phyloP scores from a whole-genome alignment of 2,113 vertebrate species.

The Passer domesticus region DNA sequence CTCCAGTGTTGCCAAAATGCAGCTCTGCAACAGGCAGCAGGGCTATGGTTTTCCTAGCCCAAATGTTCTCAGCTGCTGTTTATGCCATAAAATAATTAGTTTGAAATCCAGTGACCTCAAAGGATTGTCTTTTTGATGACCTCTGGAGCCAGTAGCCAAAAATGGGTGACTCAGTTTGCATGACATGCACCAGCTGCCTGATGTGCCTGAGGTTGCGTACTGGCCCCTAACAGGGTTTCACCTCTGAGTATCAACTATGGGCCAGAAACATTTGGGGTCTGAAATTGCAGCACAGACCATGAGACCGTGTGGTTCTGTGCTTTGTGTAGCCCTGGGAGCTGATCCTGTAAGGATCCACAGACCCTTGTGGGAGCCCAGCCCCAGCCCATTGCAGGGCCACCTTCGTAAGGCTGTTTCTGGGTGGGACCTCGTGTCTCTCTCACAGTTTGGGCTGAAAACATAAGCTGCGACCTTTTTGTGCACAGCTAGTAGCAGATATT shows the following conservation, averaged over 20 bases:
- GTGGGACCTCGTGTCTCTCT: not conserved
- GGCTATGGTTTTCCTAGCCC: not conserved
- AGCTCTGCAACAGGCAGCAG: not conserved
- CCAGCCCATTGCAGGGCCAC: not conserved
- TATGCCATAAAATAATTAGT: not conserved
- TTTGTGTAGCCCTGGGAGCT: not conserved
- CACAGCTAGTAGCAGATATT: not conserved
- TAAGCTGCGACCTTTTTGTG: not conserved
- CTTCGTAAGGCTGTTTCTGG: not conserved
- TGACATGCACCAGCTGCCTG: not conserved
- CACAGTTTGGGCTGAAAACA: not conserved
- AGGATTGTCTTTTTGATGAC: not conserved
- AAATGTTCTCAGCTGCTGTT: not conserved
- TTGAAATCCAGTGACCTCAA: not conserved
- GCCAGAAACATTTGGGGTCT: not conserved
- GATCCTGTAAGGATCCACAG: rapidly evolving
- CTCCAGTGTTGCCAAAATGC: not conserved
- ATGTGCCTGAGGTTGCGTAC: not conserved
- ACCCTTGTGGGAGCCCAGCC: not conserved
- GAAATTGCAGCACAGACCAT: not conserved
- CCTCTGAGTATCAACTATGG: not conserved
- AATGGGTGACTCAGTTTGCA: not conserved
- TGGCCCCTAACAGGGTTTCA: not conserved
- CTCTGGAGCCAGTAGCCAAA: not conserved
- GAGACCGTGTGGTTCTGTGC: not conserved